Evolutionary conservation across 30 jellyfish, hydroid and myxozoan genomes (phyloP).

Genomic region (Euphysa ruthae): DNA sequence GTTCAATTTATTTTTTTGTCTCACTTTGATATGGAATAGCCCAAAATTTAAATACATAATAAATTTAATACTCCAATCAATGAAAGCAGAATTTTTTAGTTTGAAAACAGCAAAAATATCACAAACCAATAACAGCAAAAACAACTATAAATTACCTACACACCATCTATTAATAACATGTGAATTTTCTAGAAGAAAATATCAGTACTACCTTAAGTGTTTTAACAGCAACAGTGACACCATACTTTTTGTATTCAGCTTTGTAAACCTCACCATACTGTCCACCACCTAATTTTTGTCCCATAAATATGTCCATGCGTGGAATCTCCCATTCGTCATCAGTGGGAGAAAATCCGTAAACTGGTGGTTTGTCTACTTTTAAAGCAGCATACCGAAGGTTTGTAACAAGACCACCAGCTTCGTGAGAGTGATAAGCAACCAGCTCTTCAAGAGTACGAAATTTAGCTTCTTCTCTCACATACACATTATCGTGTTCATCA

Average conservation of each 20-base stretch:
- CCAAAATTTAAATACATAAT: no score
- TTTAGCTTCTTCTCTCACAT: slow-evolving; percentile 77
- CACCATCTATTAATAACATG: no score
- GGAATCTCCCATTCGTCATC: slow-evolving; percentile 93
- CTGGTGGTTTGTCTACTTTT: slow-evolving; percentile 77
- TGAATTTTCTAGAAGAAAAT: no score
- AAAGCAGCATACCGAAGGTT: slow-evolving; percentile 82
- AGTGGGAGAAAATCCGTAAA: slow-evolving; percentile 68
- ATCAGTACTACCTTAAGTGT: slow-evolving; percentile 78
- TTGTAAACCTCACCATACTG: slow-evolving; percentile 93
- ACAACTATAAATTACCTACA: no score
- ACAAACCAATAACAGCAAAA: no score
- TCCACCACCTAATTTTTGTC: slow-evolving; percentile 93
- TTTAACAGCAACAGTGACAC: slow-evolving; percentile 91
- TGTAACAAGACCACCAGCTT: slow-evolving; percentile 88
- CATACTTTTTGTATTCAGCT: slow-evolving; percentile 74
- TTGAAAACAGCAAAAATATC: no score
- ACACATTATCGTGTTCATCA: slow-evolving; percentile 64
- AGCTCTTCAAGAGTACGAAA: slow-evolving; percentile 71
- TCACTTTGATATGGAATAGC: no score
- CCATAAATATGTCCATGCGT: slow-evolving; percentile 75
- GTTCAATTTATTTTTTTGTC: no score
- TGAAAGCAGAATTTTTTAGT: no score
- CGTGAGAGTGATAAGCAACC: slow-evolving; percentile 61
- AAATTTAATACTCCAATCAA: no score